Conservation (phyloP, 1,140 invertebrate species). For the Drosophila parvula region DNA sequence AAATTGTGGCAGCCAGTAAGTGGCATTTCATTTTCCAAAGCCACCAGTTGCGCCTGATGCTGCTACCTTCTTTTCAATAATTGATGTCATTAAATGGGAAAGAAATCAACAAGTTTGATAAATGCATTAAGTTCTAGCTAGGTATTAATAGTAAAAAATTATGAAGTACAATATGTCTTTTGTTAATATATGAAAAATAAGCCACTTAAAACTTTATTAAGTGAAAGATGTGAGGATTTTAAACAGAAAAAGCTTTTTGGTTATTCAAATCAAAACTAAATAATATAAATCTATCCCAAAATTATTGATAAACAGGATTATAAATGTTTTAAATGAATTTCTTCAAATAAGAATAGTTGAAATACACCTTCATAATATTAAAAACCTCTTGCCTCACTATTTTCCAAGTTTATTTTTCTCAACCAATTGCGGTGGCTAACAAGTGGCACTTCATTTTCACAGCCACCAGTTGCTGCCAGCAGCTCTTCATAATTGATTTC, state of each 20-base stretch:
- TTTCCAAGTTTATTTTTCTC: not conserved
- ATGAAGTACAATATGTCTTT: accelerated
- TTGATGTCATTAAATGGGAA: constrained; percentile 24
- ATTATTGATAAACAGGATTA: too few species aligned
- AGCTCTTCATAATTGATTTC: constrained; percentile 46
- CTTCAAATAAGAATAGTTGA: too few species aligned
- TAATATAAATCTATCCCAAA: too few species aligned
- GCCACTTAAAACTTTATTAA: not conserved
- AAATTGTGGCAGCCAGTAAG: constrained; percentile 48
- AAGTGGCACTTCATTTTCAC: constrained; percentile 61
- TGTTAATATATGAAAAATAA: not conserved
- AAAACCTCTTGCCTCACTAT: too few species aligned
- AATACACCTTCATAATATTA: too few species aligned
- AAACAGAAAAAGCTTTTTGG: too few species aligned
- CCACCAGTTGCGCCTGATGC: constrained; percentile 56
- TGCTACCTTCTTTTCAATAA: constrained; percentile 6
- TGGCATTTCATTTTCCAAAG: constrained; percentile 63
- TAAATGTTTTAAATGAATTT: too few species aligned
- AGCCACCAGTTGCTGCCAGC: constrained; percentile 60
- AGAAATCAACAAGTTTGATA: constrained; percentile 4
- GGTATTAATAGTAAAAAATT: not conserved
- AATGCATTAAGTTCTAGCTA: not conserved
- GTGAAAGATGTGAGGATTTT: too few species aligned
- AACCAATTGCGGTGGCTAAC: constrained; percentile 46
- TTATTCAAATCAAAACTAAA: too few species aligned